Evolutionary conservation across 2,113 vertebrate genomes (phyloP), one percentile per base, ranked within the genome.

Genomic region (Tachycineta bicolor): DNA sequence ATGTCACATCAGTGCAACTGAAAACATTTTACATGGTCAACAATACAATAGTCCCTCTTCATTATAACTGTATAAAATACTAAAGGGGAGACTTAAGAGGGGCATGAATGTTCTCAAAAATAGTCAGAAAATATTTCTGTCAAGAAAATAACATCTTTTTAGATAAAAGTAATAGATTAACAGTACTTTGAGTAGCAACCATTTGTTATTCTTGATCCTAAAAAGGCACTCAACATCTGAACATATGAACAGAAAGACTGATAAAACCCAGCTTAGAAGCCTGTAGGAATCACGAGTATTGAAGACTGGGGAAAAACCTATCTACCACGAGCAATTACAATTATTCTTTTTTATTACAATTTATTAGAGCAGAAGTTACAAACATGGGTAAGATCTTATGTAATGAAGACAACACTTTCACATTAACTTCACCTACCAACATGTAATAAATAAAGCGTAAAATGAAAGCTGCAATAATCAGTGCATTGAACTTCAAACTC

Each of bases 201-300:
- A 55, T 83, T 80, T 88, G 63, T 89, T 89, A 89, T 46, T 96
- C 75, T 89, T 84, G 79, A 93, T 73, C 59, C 74, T 84, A 89
- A 89, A 97, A 97, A 97, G 97, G 96, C 98, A 98, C 97, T 97
- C 58, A 7, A 37, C 63, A 41, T 59, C 41, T 68, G 50, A 86
- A 94, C 29, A 28, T 4, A 5, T 55, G 76, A 91, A 89, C 63
- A 84, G 88, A 93, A 87, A 91, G 63, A 74, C 10, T 44, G 43
- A 58, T 59, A 83, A 96, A 93, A 93, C 8, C 49, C 64, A 46
- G 74, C 67, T 94, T 79, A 73, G 82, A 94, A 82, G 60, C 68
- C 78, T 75, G 47, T 21, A 75, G 55, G 33, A 92, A 70, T 68
- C 12, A 2, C 46, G 86, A 88, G 37, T 49, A 91, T 29, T 79